Percentiles rank a stretch among this genome's conserved stretches.
Evolutionary conservation across 2,113 vertebrate species (phyloP).

Genomic region (Tupaia chinensis): DNA sequence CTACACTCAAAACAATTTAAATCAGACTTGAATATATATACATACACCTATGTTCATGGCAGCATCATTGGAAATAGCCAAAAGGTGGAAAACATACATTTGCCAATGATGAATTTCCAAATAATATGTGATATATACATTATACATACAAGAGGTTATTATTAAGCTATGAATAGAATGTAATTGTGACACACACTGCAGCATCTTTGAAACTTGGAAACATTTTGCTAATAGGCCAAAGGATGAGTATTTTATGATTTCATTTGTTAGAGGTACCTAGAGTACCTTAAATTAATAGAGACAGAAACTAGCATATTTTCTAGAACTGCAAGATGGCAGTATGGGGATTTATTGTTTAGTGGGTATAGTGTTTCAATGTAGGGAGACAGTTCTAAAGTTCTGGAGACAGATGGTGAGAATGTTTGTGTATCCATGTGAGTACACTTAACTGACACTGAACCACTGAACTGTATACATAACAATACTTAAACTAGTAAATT

Average conservation of each 20-base stretch:
- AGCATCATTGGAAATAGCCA: not conserved
- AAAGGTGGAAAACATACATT: not conserved
- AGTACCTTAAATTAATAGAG: not conserved
- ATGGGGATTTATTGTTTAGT: not conserved
- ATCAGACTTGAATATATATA: not conserved
- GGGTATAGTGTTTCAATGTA: not conserved
- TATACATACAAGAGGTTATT: not conserved
- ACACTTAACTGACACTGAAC: not conserved
- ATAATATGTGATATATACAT: not conserved
- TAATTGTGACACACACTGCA: not conserved
- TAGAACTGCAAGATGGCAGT: fast-evolving
- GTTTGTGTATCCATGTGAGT: not conserved
- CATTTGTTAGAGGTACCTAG: not conserved
- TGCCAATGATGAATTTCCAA: not conserved
- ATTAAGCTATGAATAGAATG: not conserved
- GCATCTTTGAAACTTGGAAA: not conserved
- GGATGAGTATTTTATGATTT: not conserved
- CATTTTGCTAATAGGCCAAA: not conserved
- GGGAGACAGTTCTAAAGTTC: not conserved
- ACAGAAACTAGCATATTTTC: not conserved
- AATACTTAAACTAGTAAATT: not conserved
- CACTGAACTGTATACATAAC: not conserved
- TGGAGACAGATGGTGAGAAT: not conserved
- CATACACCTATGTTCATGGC: not conserved
- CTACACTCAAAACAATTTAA: not conserved